phyloP scores from a whole-genome alignment of 2,113 vertebrate species.

The Stomatorhinus ivindoensis region DNA sequence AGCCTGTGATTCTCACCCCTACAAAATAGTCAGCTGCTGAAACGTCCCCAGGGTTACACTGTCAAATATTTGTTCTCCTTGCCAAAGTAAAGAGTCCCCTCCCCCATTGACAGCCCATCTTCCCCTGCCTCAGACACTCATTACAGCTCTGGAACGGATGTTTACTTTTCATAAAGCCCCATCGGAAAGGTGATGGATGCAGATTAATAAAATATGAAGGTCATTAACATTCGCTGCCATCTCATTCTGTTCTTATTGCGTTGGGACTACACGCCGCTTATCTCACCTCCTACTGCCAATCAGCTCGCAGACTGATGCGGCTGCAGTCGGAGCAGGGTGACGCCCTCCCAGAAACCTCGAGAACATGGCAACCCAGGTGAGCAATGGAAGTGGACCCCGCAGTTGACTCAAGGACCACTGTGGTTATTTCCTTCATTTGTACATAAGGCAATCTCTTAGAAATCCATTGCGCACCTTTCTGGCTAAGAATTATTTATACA shows the following conservation, averaged over 20 bases:
- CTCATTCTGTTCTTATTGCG: constrained; percentile 45
- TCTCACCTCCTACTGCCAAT: constrained; percentile 44
- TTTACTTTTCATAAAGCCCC: constrained; percentile 57
- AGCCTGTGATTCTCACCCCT: constrained; percentile 24
- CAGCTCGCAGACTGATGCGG: constrained; percentile 29
- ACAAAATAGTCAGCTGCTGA: constrained; percentile 41
- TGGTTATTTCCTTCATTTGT: background rate
- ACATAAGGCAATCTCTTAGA: background rate
- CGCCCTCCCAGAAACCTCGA: background rate
- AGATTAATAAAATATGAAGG: constrained; percentile 66
- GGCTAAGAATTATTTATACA: background rate
- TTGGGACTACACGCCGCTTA: constrained; percentile 25
- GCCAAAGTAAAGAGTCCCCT: constrained; percentile 38
- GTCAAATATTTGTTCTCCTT: constrained; percentile 51
- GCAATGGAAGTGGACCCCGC: background rate
- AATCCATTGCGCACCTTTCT: background rate
- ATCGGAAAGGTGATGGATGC: constrained; percentile 45
- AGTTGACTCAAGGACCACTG: background rate
- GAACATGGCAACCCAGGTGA: background rate
- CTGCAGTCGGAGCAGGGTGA: background rate
- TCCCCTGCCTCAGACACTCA: constrained; percentile 31
- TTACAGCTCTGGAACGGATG: constrained; percentile 53
- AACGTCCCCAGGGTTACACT: constrained; percentile 28
- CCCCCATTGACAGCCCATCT: constrained; percentile 13
- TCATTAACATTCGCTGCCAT: constrained; percentile 56